Conservation (phyloP, 2,113 vertebrate species). For the Hippoglossus stenolepis region DNA sequence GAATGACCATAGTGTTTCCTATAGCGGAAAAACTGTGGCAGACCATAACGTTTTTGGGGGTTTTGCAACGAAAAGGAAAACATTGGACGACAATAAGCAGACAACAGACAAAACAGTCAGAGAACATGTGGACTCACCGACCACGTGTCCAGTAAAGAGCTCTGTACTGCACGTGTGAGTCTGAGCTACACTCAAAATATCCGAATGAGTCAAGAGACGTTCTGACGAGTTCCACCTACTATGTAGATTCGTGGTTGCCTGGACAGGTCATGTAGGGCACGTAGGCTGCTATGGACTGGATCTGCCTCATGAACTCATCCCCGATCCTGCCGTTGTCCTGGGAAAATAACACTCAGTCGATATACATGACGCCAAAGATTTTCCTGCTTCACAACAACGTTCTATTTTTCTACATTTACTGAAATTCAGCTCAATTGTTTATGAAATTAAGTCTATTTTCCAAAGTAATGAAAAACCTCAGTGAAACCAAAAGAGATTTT, state of each 20-base stretch:
- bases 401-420: constrained; percentile 12
- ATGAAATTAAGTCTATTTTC: constrained; percentile 33
- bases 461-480: constrained; percentile 45
- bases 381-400: constrained; percentile 17
- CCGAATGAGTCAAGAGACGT: constrained; percentile 2
- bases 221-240: constrained; percentile 78
- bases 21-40: constrained; percentile 44
- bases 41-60: constrained; percentile 5
- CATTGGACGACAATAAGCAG: constrained; percentile 26
- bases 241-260: constrained; percentile 88
- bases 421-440: constrained; percentile 28
- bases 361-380: constrained; percentile 25
- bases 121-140: constrained; percentile 31
- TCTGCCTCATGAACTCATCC: constrained; percentile 90
- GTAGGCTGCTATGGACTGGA: constrained; percentile 88
- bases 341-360: constrained; percentile 31
- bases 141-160: background rate
- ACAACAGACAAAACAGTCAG: constrained; percentile 7
- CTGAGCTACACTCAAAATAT: background rate
- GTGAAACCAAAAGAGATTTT: constrained; percentile 31
- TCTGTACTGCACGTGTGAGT: constrained; percentile 15
- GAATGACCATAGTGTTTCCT: constrained; percentile 48
- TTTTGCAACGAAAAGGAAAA: constrained; percentile 15
- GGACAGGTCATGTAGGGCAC: constrained; percentile 92
- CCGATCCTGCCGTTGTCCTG: constrained; percentile 87